Evolutionary conservation across 2,888 invertebrate genomes (phyloP), one percentile per base, ranked within the genome.

Genomic region (Arge pagana): DNA sequence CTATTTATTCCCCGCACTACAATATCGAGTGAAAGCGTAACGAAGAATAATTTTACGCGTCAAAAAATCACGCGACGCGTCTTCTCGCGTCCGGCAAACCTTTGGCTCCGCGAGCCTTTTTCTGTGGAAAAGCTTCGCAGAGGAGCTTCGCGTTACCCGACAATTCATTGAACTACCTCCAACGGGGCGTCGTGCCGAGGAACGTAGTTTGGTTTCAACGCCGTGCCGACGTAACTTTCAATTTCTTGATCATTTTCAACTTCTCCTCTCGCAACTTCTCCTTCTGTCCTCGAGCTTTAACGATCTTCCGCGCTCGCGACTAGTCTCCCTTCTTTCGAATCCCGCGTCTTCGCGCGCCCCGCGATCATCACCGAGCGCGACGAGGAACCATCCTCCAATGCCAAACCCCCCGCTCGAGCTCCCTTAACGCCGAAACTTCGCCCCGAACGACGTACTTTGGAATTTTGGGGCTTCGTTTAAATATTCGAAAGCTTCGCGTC

Each of bases 401-500:
- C 33, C 33, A 33, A 15, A 33, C 24, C 45, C 31, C 33, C 4
- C 23, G 35, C 3, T 36, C 24, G 52, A 53, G 55, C 42, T 35
- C 50, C 50, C 50, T 66, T 68, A 67, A 68, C 68, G 66, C 65
- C 63, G 61, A 62, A 67, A 68, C 57, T 67, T 57, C 33, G 16
- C 13, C 33, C 41, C 54, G 55, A 67, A 62, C 59, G 64, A 62
- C 63, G 55, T 57, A 60, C 60, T 63, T 63, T 53, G 61, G 63
- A 62, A 64, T 64, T 68, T 67, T 64, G 58, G 62, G 50, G 54
- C 51, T 52, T 53, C 55, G 59, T 64, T 64, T 65, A 67, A 66
- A 64, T 67, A 66, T 68, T 66, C 61, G 57, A 50, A 59, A 56
- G 54, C 54, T 50, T 51, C 52, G 36, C 40, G 42, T 42, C 35